A percentile compares a stretch with the other conserved stretches of the same genome.
phyloP scores from a whole-genome alignment of 2,113 vertebrate species.

The Scolopax mira region DNA sequence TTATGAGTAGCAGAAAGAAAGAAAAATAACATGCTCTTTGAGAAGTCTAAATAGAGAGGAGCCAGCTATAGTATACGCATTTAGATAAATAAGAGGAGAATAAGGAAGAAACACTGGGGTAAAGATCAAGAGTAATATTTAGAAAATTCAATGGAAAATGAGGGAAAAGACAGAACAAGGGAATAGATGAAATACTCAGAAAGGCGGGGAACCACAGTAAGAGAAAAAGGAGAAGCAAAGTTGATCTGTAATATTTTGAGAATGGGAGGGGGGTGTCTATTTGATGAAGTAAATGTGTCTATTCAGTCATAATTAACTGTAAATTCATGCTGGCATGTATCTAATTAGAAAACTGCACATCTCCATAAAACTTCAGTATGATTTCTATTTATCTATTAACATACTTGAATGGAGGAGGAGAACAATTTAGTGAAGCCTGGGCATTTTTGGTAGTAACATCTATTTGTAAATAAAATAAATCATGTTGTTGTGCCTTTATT shows the following conservation, averaged over 20 bases:
- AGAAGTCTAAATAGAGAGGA: background rate
- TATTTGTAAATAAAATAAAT: background rate
- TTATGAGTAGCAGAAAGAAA: background rate
- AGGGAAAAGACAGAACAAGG: background rate
- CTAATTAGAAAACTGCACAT: background rate
- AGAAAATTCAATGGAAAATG: background rate
- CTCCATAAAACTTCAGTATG: background rate
- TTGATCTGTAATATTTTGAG: background rate
- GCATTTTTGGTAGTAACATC: background rate
- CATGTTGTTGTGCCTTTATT: background rate
- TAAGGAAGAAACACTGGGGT: background rate
- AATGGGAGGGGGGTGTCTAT: background rate
- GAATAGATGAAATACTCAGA: background rate
- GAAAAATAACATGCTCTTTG: background rate
- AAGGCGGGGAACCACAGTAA: background rate
- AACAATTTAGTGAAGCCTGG: background rate
- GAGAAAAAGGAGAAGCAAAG: background rate
- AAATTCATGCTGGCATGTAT: background rate
- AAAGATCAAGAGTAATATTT: background rate
- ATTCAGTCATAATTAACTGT: background rate
- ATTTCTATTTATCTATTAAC: background rate
- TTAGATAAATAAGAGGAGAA: background rate
- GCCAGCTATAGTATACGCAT: background rate
- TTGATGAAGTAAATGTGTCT: background rate
- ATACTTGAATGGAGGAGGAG: background rate